These are phyloP conservation scores for Catostylus mosaicus DNA, from an alignment of 30 jellyfish, hydroid and myxozoan species.

Conservation along the genomic window DNA sequence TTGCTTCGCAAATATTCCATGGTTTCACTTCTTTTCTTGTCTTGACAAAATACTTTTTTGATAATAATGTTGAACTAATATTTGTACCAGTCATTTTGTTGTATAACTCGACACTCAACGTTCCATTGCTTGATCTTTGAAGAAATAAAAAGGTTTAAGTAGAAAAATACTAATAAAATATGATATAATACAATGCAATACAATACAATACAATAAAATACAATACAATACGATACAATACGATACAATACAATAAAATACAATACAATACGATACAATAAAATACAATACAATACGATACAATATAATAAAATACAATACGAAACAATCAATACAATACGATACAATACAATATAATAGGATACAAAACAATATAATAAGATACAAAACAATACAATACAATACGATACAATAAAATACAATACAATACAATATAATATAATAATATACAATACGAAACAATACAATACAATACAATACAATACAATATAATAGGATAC, in stretches of 20 bases:
- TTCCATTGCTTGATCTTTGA: conserved; percentile 19
- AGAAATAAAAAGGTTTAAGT: neutral
- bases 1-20: neutral
- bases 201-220: neutral
- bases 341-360: neutral
- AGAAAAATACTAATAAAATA: neutral
- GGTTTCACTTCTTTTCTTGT: neutral
- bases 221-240: too few species aligned
- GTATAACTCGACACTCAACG: conserved; percentile 4
- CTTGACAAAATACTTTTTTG: neutral
- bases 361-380: too few species aligned
- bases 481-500: too few species aligned
- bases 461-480: too few species aligned
- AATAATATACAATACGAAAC: too few species aligned
- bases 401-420: too few species aligned
- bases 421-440: too few species aligned
- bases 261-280: too few species aligned
- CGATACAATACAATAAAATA: too few species aligned
- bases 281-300: too few species aligned
- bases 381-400: neutral
- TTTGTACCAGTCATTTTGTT: neutral
- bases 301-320: too few species aligned
- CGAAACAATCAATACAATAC: too few species aligned
- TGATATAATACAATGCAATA: neutral
- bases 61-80: neutral